Evolutionary conservation across 2,888 invertebrate genomes (phyloP), one percentile per base, ranked within the genome.

Genomic region (Lasius platythorax): DNA sequence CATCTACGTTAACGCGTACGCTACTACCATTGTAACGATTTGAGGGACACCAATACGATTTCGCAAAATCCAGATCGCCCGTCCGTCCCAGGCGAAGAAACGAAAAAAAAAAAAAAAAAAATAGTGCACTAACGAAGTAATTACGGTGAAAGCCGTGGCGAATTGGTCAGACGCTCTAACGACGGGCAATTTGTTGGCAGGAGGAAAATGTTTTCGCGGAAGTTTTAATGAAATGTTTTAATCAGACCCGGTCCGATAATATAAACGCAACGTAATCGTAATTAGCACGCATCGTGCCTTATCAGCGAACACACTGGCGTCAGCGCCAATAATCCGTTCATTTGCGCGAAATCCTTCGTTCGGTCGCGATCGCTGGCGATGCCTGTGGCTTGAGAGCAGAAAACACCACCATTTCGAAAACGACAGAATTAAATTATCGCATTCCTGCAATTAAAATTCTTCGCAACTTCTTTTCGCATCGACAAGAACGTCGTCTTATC

Each of bases 141-240:
- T 81, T 73, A 81, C 37, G 73, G 46, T 73, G 79, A 81, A 72
- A 81, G 61, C 79, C 79, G 79, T 79, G 46, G 72, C 33, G 73
- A 81, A 78, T 83, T 28, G 56, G 66, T 18, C 56, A 40, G 56
- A 30, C 30, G 64, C 72, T 70, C 61, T 81, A 50, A 72, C 70
- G 68, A 56, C 70, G 53, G 33, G 43, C 78, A 58, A 76, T 82
- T 82, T 76, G 78, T 76, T 56, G 76, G 82, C 61, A 73, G 61
- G 61, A 73, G 61, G 73, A 61, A 73, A 73, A 73, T 73, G 79
- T 73, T 79, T 79, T 61, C 79, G 82, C 66, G 43, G 61, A 84
- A 67, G 56, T 72, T 66, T 81, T 81, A 81, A 83, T 83, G 81
- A 81, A 63, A 81, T 81, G 81, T 84, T 81, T 84, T 73, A 84